A percentile compares a stretch with the other conserved stretches of the same genome.
Evolutionary conservation across 2,113 vertebrate species (phyloP).

Genomic region (Opisthocomus hoazin): DNA sequence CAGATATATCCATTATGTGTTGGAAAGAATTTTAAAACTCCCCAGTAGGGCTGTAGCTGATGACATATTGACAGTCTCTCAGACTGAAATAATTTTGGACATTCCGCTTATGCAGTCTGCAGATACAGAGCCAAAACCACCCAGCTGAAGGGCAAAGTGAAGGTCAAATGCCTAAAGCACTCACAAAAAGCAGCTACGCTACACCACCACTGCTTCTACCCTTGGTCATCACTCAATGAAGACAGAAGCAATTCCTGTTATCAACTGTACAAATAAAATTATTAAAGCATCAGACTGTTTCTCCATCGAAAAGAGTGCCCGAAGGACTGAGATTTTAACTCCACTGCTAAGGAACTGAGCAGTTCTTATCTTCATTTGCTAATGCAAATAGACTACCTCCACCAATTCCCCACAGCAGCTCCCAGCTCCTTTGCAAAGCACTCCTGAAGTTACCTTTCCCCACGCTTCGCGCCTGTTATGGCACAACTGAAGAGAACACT

Average conservation of each 20-base stretch:
- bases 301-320: background rate
- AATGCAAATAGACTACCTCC: slow-evolving; percentile 42
- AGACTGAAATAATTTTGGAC: slow-evolving; percentile 42
- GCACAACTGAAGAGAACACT: background rate
- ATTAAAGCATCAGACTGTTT: slow-evolving; percentile 23
- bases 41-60: slow-evolving; percentile 14
- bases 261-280: slow-evolving; percentile 56
- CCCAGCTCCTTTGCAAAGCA: background rate
- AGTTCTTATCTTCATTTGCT: slow-evolving; percentile 53
- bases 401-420: slow-evolving; percentile 32
- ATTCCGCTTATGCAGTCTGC: background rate
- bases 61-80: slow-evolving; percentile 54
- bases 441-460: background rate
- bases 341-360: background rate
- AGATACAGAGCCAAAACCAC: background rate
- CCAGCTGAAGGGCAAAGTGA: slow-evolving; percentile 3
- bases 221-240: background rate
- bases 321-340: slow-evolving; percentile 45
- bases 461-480: accelerated
- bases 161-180: slow-evolving; percentile 13
- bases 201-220: background rate
- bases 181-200: background rate
- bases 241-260: slow-evolving; percentile 27
- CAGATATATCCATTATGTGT: slow-evolving; percentile 51
- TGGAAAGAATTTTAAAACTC: slow-evolving; percentile 49